Base-by-base conservation (phyloP, 1,140 invertebrate genomes). In the Zaprionus camerounensis region DNA sequence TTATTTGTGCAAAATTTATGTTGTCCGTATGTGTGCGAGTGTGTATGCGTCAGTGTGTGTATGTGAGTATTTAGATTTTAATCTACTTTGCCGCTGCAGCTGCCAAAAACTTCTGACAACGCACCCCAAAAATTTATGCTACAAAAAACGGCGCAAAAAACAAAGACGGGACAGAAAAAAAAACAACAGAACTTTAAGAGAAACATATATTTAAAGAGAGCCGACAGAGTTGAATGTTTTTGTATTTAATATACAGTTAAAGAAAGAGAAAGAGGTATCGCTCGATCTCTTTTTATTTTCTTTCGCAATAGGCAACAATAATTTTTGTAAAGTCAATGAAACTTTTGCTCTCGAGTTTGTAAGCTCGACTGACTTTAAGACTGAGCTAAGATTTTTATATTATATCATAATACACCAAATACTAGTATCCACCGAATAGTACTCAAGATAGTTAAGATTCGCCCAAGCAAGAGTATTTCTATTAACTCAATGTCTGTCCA, bases 71-170 rank as follows among this genome's bases (percentile, higher is more conserved):
- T 87, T 88, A 87, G 84, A 87, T 87, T 87, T 87, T 88, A 90
- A 88, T 88, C 84, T 90, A 90, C 84, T 88, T 88, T 90, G 81
- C 71, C 82, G 76, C 59, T 84, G 81, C 84, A 88, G 84, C 84
- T 88, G 84, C 80, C 82, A 88, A 78, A 78, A 88, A 87, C 70
- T 87, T 87, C 85, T 83, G 78, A 65, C 80, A 83, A 63, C 68
- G 62, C 77, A 77, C 82, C 78, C 81, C 53, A 68, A 56, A 81
- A 73, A 78, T 73, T 76, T 76, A 72, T 77, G 64, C 75, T 46
- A 75, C 57, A 12, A 55, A 65, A 41, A 46, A 46, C 36, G 36
- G 13, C 5, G 13, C 36, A 46, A 56, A 56, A 61, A 3, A 49
- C 49, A 34, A 34, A 34, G 31, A 28, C 4, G 26, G 38, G 61